These are phyloP conservation scores for Trichogramma pretiosum DNA, from an alignment of 1,140 invertebrate genomes.

Conservation along the genomic window DNA sequence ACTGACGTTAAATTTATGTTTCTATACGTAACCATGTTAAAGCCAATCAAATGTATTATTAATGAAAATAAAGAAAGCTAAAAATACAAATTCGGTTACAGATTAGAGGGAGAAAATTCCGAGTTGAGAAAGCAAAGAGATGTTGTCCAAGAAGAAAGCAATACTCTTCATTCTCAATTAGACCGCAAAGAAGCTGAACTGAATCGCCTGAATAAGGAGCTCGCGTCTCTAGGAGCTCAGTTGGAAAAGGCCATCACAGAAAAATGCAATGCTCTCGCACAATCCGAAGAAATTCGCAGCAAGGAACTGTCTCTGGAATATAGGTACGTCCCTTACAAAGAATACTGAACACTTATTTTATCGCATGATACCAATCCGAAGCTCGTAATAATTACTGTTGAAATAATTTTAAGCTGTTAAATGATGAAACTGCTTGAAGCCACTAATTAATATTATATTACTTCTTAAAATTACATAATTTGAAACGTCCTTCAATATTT, in stretches of 20 bases:
- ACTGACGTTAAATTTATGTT: not conserved
- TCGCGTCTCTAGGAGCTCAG: slow-evolving; percentile 56
- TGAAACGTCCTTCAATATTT: no score
- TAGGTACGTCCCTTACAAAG: no score
- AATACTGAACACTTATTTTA: no score
- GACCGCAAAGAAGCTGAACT: slow-evolving; percentile 61
- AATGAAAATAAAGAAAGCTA: no score
- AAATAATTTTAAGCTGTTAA: no score
- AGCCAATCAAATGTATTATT: not conserved
- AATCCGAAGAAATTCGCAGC: slow-evolving; percentile 70
- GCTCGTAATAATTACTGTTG: no score
- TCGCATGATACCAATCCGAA: no score
- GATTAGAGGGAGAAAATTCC: slow-evolving; percentile 47
- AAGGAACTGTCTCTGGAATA: slow-evolving; percentile 68
- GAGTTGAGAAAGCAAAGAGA: slow-evolving; percentile 53
- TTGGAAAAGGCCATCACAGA: slow-evolving; percentile 58
- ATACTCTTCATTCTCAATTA: slow-evolving; percentile 58
- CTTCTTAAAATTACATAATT: no score
- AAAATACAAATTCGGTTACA: slow-evolving; percentile 17
- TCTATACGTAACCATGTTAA: not conserved
- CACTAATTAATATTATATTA: no score
- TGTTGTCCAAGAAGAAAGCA: slow-evolving; percentile 59
- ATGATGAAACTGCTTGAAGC: no score
- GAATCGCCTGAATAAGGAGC: slow-evolving; percentile 56
- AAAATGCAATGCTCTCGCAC: slow-evolving; percentile 74